Evolutionary conservation across 2,113 vertebrate genomes (phyloP).

Genomic region (Grus americana): DNA sequence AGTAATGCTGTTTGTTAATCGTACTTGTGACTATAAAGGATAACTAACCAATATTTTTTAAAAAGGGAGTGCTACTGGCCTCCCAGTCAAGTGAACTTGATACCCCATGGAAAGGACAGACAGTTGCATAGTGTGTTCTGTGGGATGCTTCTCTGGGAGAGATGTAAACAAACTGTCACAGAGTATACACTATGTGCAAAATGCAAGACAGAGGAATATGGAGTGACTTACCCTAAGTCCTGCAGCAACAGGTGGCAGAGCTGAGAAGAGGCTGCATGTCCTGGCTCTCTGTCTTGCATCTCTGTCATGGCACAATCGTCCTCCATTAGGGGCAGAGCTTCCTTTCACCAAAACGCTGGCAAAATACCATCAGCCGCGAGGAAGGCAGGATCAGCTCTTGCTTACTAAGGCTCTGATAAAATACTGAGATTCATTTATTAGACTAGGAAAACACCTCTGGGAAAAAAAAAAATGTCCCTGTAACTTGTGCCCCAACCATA

Average conservation of each 20-base stretch:
- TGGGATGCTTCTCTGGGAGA: not conserved
- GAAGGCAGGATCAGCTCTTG: not conserved
- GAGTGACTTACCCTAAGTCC: not conserved
- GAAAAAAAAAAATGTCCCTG: not conserved
- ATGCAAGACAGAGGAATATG: not conserved
- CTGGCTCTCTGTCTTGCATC: not conserved
- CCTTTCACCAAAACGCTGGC: not conserved
- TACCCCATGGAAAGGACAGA: accelerated
- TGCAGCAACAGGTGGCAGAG: not conserved
- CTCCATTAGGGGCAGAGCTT: not conserved
- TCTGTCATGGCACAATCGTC: not conserved
- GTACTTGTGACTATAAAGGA: not conserved
- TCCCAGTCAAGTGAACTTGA: not conserved
- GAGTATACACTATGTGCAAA: not conserved
- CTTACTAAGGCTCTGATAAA: not conserved
- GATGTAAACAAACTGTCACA: not conserved
- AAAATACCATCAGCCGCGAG: not conserved
- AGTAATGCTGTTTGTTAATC: not conserved
- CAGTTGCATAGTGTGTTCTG: not conserved
- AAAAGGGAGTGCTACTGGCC: not conserved
- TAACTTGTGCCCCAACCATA: not conserved
- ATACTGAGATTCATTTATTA: not conserved
- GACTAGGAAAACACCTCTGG: not conserved
- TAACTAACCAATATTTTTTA: not conserved
- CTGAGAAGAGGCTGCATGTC: not conserved